Conservation (phyloP, 2,888 invertebrate species). For the Keiferia lycopersicella region DNA sequence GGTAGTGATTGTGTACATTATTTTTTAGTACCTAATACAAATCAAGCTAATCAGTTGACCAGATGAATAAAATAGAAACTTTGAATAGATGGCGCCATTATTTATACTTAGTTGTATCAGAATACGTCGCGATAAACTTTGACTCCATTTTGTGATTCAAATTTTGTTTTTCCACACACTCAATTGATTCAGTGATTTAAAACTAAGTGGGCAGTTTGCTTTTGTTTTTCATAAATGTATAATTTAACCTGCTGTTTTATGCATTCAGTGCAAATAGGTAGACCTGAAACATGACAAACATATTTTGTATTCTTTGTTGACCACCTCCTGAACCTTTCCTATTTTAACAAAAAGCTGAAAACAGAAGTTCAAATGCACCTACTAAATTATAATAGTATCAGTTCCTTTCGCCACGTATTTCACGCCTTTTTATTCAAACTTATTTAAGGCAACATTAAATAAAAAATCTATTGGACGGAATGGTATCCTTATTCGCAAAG, state of each 20-base stretch:
- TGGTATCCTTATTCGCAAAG: neutral
- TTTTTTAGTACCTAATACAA: neutral
- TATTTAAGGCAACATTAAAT: no score
- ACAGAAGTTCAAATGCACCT: no score
- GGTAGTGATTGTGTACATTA: slow-evolving; percentile 24
- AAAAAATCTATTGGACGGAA: neutral
- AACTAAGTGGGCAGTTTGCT: neutral
- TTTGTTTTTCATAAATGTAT: slow-evolving; percentile 1
- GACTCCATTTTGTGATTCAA: slow-evolving; percentile 17
- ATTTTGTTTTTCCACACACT: slow-evolving; percentile 9
- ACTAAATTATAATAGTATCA: no score
- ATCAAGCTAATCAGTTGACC: slow-evolving; percentile 21
- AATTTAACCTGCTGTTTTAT: neutral
- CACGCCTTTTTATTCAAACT: no score
- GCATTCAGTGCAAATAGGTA: neutral
- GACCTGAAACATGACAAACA: neutral
- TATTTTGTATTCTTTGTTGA: no score
- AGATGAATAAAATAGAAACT: slow-evolving; percentile 10
- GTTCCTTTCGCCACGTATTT: no score
- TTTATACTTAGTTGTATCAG: slow-evolving; percentile 7
- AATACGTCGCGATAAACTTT: slow-evolving; percentile 20
- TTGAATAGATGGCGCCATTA: slow-evolving; percentile 11
- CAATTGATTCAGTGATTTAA: slow-evolving; percentile 6
- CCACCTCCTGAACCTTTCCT: no score
- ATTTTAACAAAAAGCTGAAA: no score